Evolutionary conservation across 2,797 vertebrate species (phyloP), one percentile per base, ranked within the genome.

Genomic region (Cyclopterus lumpus): DNA sequence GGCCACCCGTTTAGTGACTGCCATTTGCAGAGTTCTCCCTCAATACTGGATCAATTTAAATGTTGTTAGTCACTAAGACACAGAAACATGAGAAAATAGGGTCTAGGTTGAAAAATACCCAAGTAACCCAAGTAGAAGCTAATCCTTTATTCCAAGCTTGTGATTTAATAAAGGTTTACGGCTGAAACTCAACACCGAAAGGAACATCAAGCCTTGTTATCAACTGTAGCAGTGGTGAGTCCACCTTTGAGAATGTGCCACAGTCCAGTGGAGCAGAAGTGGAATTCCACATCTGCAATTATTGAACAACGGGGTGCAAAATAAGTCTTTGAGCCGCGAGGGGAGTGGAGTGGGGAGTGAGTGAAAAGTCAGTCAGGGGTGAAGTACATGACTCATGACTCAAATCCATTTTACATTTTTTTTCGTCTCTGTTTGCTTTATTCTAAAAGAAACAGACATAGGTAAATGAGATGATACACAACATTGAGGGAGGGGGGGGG

Each of bases 401-500:
- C 71, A 12, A 49, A 68, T 61, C 7, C 38, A 40, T 40, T 40
- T 40, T 5, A 40, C 15, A 14, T 40, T 14, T 82, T 86, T 88
- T 82, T 84, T 86, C 88, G 79, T 88, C 81, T 86, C 77, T 91
- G 91, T 94, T 94, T 93, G 88, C 91, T 94, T 93, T 91, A 93
- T 93, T 94, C 90, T 92, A 92, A 94, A 93, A 93, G 89, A 91
- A 92, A 93, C 91, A 93, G 86, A 90, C 82, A 90, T 58, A 85
- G 81, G 71, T 92, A 87, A 91, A 93, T 92, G 86, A 92, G 90
- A 92, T 91, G 81, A 91, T 93, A 93, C 90, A 93, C 91, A 88
- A 83, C 80, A 84, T 81, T 16, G 69, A 90, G 75, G 68, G 51
- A 71, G 22, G 77, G 26, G 22, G n/a, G n/a, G n/a, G n/a, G n/a